Conservation (phyloP, 1,140 invertebrate species). For the Pemphigus obesinymphae region DNA sequence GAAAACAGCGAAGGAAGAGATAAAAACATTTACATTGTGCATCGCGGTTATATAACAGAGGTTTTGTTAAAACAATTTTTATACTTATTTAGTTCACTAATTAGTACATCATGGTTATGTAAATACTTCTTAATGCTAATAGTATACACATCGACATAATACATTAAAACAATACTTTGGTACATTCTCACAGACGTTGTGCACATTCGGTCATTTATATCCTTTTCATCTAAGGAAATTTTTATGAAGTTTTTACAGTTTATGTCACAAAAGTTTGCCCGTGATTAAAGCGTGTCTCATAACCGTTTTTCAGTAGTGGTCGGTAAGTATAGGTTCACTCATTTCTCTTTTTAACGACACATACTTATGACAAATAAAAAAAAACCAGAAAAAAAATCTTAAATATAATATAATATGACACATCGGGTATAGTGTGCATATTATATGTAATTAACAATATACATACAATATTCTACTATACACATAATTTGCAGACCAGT, state of each 20-base stretch:
- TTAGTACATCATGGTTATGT: constrained; percentile 33
- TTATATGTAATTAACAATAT: no score
- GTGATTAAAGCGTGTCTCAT: no score
- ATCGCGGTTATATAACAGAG: neutral
- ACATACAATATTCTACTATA: no score
- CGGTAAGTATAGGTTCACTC: no score
- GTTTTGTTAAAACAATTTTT: neutral
- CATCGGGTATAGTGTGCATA: no score
- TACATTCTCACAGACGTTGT: constrained; percentile 32
- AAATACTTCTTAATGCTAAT: constrained; percentile 36
- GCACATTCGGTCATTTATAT: constrained; percentile 16
- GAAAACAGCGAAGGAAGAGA: constrained; percentile 32
- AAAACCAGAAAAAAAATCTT: no score
- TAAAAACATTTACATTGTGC: constrained; percentile 21
- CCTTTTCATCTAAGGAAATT: neutral
- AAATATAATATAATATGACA: no score
- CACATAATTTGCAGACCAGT: no score
- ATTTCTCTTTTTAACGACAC: no score
- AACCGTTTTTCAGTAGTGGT: no score
- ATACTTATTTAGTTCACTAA: constrained; percentile 26
- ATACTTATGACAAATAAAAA: no score
- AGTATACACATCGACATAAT: constrained; percentile 38
- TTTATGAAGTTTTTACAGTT: neutral
- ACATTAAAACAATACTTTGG: constrained; percentile 40
- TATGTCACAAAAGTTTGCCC: no score